A percentile compares a stretch with the other conserved stretches of the same genome.
phyloP scores from a whole-genome alignment of 2,113 vertebrate species.

The Periophthalmodon schlosseri region DNA sequence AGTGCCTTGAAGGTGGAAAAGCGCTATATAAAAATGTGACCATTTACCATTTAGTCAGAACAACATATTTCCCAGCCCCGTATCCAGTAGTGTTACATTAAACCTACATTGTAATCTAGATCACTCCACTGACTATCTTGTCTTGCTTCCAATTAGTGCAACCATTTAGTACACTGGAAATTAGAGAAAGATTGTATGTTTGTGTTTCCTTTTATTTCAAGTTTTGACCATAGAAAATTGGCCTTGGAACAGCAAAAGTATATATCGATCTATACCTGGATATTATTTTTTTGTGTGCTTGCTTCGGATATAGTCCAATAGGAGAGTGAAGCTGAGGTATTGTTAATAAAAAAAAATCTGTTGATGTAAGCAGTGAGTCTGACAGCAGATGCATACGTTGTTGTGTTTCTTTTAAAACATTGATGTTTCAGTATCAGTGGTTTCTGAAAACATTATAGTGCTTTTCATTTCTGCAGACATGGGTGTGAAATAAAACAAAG shows the following conservation, averaged over 20 bases:
- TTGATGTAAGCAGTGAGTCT: neutral
- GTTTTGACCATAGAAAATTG: too few species aligned
- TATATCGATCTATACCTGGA: neutral
- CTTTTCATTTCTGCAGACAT: conserved; percentile 4
- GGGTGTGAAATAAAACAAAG: neutral
- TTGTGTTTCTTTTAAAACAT: neutral
- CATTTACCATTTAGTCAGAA: too few species aligned
- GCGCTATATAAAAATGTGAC: too few species aligned
- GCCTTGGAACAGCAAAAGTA: neutral
- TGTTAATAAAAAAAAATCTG: neutral
- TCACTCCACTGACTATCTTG: too few species aligned
- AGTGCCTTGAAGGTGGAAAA: too few species aligned
- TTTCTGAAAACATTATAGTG: neutral
- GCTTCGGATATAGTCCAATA: neutral
- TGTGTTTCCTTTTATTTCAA: neutral
- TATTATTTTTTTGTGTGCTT: neutral
- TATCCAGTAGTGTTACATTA: too few species aligned
- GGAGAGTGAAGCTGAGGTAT: neutral
- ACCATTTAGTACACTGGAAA: too few species aligned
- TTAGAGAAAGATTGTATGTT: neutral
- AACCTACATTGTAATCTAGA: too few species aligned
- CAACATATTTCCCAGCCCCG: too few species aligned
- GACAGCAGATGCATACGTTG: neutral
- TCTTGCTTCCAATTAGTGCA: too few species aligned
- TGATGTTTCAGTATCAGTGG: neutral